Base-by-base conservation (phyloP, 2,113 vertebrate species). In the Brienomyrus longianalis region DNA sequence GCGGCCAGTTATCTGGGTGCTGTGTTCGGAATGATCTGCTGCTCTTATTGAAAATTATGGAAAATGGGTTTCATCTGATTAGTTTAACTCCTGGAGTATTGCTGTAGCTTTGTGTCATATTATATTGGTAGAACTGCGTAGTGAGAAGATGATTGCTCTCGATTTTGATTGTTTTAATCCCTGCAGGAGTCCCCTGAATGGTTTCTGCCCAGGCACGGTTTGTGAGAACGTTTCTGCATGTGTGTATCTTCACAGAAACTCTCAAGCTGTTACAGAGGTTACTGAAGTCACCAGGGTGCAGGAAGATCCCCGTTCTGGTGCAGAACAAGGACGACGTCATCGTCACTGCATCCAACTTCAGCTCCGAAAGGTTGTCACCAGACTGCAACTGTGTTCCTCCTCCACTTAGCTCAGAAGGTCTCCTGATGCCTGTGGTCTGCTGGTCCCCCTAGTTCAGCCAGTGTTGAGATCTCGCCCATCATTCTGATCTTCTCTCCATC, bases 241-340 rank as follows among this genome's bases (percentile, higher is more conserved):
- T 94, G 92, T 89, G 92, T 89, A 91, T 92, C 91, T 95, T n/a
- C 89, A 1, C 95, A 99, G 98, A 99, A 95, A 99, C 98, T 2
- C 93, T 99, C 92, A 98, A 98, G 94, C 95, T 98, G 90, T 92
- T 99, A 89, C 98, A 99, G 94, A 96, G 98, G 94, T 95, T 99
- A 93, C 95, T 99, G 90, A 99, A 99, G 95, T 98, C 98, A 0
- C 98, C 98, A 5, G 98, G 98, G 92, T 99, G 98, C 95, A 96
- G 98, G 92, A 99, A 99, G 94, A 99, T 99, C 92, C 98, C 98
- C 0, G 98, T 99, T 85, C 93, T 99, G 94, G 98, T 99, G 86
- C 98, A 99, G 95, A 98, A 97, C 96, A 98, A 97, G 93, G 98
- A 99, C 31, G 98, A 99, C 85, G 98, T 99, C 93, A 98, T 99